A percentile compares a stretch with the other conserved stretches of the same genome.
These are phyloP conservation scores for Folsomia manolachei DNA, from an alignment of 2,888 invertebrate genomes.

Conservation along the genomic window DNA sequence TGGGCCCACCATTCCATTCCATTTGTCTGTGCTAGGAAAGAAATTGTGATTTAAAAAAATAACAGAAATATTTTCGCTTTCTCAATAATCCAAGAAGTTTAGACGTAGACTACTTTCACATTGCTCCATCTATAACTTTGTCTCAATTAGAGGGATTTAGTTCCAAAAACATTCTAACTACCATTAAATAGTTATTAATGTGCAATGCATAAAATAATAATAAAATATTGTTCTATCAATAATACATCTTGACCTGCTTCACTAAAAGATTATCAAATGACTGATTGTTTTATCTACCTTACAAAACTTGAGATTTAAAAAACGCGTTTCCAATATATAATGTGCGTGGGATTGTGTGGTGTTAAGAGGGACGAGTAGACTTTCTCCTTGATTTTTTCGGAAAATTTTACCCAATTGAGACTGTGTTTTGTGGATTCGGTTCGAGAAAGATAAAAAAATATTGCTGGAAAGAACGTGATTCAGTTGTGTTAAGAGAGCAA, in stretches of 20 bases:
- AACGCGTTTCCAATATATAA: too few species aligned
- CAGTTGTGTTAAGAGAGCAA: not conserved
- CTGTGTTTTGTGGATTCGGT: too few species aligned
- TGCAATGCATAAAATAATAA: not conserved
- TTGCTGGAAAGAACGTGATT: not conserved
- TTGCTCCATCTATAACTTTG: too few species aligned
- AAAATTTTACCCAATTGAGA: not conserved
- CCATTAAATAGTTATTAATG: not conserved
- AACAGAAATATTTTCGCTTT: too few species aligned
- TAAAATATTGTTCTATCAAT: slow-evolving; percentile 2
- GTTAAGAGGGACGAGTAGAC: too few species aligned
- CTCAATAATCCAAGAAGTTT: not conserved
- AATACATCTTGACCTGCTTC: not conserved
- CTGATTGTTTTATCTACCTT: too few species aligned
- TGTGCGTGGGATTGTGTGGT: too few species aligned
- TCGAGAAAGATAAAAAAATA: not conserved
- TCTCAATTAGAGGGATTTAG: too few species aligned
- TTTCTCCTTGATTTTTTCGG: too few species aligned
- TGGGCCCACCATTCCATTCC: not conserved
- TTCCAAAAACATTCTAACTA: too few species aligned
- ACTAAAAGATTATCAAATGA: not conserved
- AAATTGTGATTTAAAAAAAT: not conserved
- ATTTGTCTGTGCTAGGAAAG: not conserved
- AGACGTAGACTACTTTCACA: not conserved
- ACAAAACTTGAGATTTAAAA: too few species aligned